Evolutionary conservation across 64 coral and sea anemone species (phyloP).

Genomic region (Orbicella faveolata): DNA sequence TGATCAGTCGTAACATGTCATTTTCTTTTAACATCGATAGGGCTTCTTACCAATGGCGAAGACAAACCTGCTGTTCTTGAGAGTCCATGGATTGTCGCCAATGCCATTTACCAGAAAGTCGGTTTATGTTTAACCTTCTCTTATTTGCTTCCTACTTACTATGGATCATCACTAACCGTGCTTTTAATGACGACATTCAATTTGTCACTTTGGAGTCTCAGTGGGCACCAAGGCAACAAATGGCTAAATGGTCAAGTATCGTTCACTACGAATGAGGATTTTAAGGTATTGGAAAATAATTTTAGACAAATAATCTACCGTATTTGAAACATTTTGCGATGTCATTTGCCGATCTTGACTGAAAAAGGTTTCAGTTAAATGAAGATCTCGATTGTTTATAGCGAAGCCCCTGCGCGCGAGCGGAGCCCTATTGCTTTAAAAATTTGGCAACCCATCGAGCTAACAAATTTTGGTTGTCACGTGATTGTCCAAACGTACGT

Average conservation of each 20-base stretch:
- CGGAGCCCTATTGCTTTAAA: too few relatives aligned
- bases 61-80: slow-evolving; percentile 30
- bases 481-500: too few relatives aligned
- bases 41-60: not conserved
- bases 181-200: slow-evolving; percentile 2
- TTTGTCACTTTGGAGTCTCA: slow-evolving; percentile 24
- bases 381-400: too few relatives aligned
- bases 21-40: not conserved
- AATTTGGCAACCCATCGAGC: too few relatives aligned
- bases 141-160: slow-evolving; percentile 31
- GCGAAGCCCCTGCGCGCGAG: too few relatives aligned
- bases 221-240: not conserved
- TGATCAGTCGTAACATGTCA: not conserved
- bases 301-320: not conserved
- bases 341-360: too few relatives aligned
- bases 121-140: slow-evolving; percentile 37
- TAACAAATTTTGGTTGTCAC: too few relatives aligned
- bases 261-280: not conserved
- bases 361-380: too few relatives aligned
- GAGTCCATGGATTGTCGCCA: slow-evolving; percentile 6
- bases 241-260: slow-evolving; percentile 35
- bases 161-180: slow-evolving; percentile 1
- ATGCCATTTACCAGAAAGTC: not conserved
- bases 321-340: not conserved
- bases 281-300: slow-evolving; percentile 20